Evolutionary conservation across 2,888 invertebrate species (phyloP).

Genomic region (Sceliomorpha sp.): DNA sequence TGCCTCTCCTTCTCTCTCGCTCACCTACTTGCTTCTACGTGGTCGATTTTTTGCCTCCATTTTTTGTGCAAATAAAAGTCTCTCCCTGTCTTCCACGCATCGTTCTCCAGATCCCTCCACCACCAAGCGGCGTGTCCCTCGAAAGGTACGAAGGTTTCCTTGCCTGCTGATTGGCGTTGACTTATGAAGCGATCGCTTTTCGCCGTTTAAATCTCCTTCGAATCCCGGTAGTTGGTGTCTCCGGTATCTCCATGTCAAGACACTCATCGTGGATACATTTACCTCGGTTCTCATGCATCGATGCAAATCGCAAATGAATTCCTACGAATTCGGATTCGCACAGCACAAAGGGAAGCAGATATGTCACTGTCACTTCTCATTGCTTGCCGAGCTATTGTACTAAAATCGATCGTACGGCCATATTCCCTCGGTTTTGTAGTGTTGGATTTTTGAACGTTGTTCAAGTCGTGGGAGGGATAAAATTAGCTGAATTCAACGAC

Average conservation of each 20-base stretch:
- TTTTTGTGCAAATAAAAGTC: constrained; percentile 61
- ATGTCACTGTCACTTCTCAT: constrained; percentile 43
- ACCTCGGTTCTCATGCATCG: constrained; percentile 54
- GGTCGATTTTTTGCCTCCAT: constrained; percentile 35
- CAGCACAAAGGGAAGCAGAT: constrained; percentile 43
- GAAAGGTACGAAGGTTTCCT: constrained; percentile 42
- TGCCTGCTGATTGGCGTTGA: constrained; percentile 69
- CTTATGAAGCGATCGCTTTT: constrained; percentile 72
- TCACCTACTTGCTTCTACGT: constrained; percentile 38
- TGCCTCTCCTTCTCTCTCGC: constrained; percentile 49
- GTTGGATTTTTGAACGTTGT: constrained; percentile 2
- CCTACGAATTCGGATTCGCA: constrained; percentile 48
- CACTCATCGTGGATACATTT: constrained; percentile 53
- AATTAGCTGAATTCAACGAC: too few relatives aligned
- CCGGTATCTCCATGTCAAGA: constrained; percentile 47
- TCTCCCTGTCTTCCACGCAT: constrained; percentile 41
- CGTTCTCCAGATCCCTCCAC: constrained; percentile 49
- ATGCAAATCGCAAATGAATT: constrained; percentile 55
- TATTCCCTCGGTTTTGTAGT: constrained; percentile 4
- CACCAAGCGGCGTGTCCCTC: constrained; percentile 37
- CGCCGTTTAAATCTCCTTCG: constrained; percentile 55
- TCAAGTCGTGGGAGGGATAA: too few relatives aligned
- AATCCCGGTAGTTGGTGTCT: constrained; percentile 57
- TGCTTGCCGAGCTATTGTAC: constrained; percentile 5
- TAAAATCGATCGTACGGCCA: constrained; percentile 29